Conservation (phyloP, 23 tunicate genomes). For the Trididemnum clinides region DNA sequence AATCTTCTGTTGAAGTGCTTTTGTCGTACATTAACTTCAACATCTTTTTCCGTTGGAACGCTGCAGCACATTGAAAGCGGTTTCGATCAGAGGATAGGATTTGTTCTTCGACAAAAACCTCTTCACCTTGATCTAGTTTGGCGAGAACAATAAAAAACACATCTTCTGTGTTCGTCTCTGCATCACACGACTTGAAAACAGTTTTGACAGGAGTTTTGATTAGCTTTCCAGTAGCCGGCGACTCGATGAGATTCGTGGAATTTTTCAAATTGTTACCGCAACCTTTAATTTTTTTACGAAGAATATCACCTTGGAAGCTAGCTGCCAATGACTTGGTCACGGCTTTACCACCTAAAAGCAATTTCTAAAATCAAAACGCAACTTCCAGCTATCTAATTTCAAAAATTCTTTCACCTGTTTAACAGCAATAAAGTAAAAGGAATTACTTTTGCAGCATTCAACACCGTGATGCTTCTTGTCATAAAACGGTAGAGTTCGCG, state of each 20-base stretch:
- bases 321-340: neutral
- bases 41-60: neutral
- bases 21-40: conserved; percentile 20
- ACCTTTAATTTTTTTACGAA: neutral
- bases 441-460: too few species aligned
- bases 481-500: too few species aligned
- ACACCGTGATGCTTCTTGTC: too few species aligned
- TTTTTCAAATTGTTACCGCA: neutral
- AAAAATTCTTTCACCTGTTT: too few species aligned
- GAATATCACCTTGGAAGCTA: neutral
- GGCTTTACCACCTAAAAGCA: neutral
- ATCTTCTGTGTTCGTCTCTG: conserved; percentile 9
- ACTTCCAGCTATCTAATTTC: too few species aligned
- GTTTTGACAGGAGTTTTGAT: too few species aligned
- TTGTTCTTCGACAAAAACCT: neutral
- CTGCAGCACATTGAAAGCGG: neutral
- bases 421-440: too few species aligned
- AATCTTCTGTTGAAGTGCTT: conserved; percentile 36
- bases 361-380: too few species aligned
- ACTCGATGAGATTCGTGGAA: neutral
- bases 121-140: neutral
- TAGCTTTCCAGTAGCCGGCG: too few species aligned
- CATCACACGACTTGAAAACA: neutral
- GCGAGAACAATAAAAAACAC: neutral
- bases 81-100: neutral